phyloP scores from a whole-genome alignment of 2,113 vertebrate genomes.

The Pachycephala philippinensis region DNA sequence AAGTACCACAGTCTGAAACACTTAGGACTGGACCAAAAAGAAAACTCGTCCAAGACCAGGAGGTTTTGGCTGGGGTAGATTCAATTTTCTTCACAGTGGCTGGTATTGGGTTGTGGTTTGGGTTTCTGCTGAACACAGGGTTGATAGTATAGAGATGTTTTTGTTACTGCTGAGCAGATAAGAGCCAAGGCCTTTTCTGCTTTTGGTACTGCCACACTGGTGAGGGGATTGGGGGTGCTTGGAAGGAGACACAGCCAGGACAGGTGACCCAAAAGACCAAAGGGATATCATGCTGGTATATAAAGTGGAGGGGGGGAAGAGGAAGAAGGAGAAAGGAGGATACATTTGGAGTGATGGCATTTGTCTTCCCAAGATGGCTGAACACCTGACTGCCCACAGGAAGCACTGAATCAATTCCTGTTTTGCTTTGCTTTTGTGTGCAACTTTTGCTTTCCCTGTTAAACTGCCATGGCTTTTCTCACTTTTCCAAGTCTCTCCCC shows the following conservation, averaged over 20 bases:
- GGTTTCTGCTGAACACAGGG: background rate
- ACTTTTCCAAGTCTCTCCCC: background rate
- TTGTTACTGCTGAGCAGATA: background rate
- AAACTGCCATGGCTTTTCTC: background rate
- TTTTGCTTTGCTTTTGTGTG: background rate
- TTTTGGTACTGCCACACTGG: background rate
- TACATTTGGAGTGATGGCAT: background rate
- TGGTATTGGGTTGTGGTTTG: background rate
- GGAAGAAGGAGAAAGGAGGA: background rate
- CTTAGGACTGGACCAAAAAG: background rate
- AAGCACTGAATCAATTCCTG: background rate
- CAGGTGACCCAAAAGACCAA: background rate
- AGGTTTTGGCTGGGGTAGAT: background rate
- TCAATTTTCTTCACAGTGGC: background rate
- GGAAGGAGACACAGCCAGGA: background rate
- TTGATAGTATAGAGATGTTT: background rate
- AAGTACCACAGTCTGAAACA: background rate
- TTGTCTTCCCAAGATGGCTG: background rate
- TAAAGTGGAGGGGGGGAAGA: background rate
- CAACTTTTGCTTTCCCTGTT: background rate
- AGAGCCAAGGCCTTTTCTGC: background rate
- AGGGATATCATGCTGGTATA: background rate
- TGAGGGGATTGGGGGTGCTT: background rate
- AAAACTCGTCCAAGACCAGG: background rate
- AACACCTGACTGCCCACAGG: no score